A percentile compares a stretch with the other conserved stretches of the same genome.
Conservation (phyloP, 1,140 invertebrate species). For the Neodiprion lecontei region DNA sequence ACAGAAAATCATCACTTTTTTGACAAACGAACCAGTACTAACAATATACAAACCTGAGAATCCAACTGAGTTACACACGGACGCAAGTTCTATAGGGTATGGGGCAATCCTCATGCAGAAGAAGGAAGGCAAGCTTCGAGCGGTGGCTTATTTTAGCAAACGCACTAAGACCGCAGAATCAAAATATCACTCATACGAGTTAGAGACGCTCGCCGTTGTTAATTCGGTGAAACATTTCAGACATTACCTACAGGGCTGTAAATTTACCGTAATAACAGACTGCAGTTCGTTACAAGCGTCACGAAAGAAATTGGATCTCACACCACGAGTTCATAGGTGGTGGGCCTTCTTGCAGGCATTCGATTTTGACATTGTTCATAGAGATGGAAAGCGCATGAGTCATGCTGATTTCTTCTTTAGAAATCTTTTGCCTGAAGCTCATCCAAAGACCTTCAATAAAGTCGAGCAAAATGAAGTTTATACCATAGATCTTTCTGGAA, state of each 20-base stretch:
- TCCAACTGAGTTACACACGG: conserved; percentile 41
- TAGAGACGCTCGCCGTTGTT: conserved; percentile 23
- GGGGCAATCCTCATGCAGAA: conserved; percentile 35
- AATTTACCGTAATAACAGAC: conserved; percentile 32
- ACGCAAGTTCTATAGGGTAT: conserved; percentile 31
- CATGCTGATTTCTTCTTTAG: conserved; percentile 27
- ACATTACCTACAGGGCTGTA: conserved; percentile 41
- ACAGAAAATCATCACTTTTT: conserved; percentile 18
- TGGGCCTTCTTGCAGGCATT: conserved; percentile 44
- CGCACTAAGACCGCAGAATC: conserved; percentile 34
- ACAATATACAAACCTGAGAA: conserved; percentile 43
- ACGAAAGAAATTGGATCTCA: conserved; percentile 43
- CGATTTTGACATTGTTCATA: conserved; percentile 33
- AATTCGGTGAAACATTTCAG: conserved; percentile 46
- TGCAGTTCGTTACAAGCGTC: conserved; percentile 46
- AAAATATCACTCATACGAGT: conserved; percentile 44
- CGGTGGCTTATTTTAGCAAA: conserved; percentile 38
- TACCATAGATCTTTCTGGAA: conserved; percentile 25
- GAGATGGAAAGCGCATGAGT: conserved; percentile 22
- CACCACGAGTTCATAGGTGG: conserved; percentile 44
- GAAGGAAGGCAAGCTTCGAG: conserved; percentile 24
- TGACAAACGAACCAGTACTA: conserved; percentile 42
- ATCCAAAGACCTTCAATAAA: neutral
- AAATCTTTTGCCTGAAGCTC: conserved; percentile 14
- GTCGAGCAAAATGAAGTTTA: conserved; percentile 29